phyloP scores from a whole-genome alignment of 2,888 invertebrate species.

The Andricus quercusramuli region DNA sequence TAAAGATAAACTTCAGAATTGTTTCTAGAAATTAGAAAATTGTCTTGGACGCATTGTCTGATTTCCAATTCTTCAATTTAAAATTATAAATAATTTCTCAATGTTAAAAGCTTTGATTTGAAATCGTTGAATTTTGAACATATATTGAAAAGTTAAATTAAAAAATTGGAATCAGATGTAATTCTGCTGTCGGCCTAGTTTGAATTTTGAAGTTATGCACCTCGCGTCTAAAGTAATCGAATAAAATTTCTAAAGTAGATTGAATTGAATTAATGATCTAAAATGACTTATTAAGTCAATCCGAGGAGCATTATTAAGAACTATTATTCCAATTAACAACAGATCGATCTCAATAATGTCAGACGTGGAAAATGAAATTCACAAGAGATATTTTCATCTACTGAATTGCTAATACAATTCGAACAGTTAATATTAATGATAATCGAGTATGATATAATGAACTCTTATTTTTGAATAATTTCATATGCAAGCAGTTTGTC shows the following conservation, averaged over 20 bases:
- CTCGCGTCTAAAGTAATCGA: background rate
- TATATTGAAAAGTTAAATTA: no score
- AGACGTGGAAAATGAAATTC: background rate
- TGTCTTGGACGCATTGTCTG: no score
- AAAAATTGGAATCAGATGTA: no score
- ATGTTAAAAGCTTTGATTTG: no score
- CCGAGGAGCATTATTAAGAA: background rate
- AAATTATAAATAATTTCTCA: no score
- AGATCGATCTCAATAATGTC: background rate
- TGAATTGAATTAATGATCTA: background rate
- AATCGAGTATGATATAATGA: background rate
- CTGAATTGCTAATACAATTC: background rate
- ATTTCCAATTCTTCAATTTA: no score
- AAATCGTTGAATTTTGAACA: no score
- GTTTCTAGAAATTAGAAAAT: no score
- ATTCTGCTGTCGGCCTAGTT: no score
- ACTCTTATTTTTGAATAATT: background rate
- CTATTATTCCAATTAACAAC: background rate
- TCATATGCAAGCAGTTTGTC: background rate
- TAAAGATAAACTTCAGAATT: no score
- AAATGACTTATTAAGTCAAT: background rate
- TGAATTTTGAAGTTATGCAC: background rate
- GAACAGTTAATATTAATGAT: constrained; percentile 2
- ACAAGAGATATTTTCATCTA: background rate
- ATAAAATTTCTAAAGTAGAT: background rate